Conservation (phyloP, 1,140 invertebrate species). For the Goniozus legneri region DNA sequence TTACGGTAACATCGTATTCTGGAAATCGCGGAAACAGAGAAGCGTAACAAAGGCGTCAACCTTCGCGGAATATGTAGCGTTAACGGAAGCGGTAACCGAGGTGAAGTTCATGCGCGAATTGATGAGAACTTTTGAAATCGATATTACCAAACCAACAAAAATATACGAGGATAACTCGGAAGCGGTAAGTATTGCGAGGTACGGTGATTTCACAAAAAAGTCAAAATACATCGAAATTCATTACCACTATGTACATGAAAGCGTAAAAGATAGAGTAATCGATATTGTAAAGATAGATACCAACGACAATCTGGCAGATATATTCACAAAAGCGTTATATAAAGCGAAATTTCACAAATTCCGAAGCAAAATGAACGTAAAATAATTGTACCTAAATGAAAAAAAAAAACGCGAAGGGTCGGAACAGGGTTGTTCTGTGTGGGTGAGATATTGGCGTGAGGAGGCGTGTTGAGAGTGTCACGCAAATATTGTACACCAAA, state of each 20-base stretch:
- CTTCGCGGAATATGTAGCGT: not conserved
- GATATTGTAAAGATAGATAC: not conserved
- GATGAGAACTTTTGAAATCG: not conserved
- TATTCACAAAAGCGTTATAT: too few species aligned
- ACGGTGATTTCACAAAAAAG: not conserved
- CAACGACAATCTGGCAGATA: too few species aligned
- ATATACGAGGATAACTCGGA: not conserved
- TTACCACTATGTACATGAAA: not conserved
- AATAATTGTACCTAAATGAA: too few species aligned
- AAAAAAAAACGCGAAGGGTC: too few species aligned
- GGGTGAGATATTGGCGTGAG: too few species aligned
- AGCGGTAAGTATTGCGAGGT: not conserved
- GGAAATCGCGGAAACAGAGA: not conserved
- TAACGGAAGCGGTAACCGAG: not conserved
- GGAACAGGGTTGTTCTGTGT: too few species aligned
- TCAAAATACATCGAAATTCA: not conserved
- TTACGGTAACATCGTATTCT: not conserved
- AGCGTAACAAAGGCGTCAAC: not conserved
- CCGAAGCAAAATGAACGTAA: too few species aligned
- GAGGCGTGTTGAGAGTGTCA: too few species aligned
- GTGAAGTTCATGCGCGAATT: not conserved
- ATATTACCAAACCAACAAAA: not conserved
- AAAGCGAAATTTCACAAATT: too few species aligned
- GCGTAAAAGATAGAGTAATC: not conserved
- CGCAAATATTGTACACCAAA: too few species aligned